Evolutionary conservation across 2,797 vertebrate species (phyloP), one percentile per base, ranked within the genome.

Genomic region (Premnoplex brunnescens): DNA sequence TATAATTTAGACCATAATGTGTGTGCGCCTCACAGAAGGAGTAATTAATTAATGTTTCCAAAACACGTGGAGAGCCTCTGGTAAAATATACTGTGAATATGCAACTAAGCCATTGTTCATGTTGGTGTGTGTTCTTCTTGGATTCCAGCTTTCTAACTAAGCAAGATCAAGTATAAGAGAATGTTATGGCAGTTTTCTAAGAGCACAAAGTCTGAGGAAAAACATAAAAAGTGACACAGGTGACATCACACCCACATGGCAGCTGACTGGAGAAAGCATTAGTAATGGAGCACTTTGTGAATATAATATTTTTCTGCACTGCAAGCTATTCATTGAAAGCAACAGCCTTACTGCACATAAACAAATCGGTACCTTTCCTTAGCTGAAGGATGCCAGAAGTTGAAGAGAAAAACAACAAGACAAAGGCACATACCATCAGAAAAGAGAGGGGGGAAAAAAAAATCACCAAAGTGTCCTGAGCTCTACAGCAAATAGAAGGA

Each of bases 401-500:
- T 67, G 67, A 76, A 89, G 26, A 68, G 30, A 14, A 74, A 85
- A 66, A 59, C 37, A 43, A n/a, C n/a, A 67, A 39, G 30, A 90
- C 54, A 91, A 91, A 94, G 22, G 28, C 2, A 9, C 34, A 39
- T 82, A 55, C 39, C 12, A 8, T 56, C 19, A 69, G 10, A 75
- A 80, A 73, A 84, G 5, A 59, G 10, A 22, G 15, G 1, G 1
- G 44, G 21, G 30, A 36, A 60, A 20, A 21, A 59, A 23, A 68
- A 9, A 6, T 5, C 20, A 77, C 12, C 24, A 62, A 76, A 84
- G 60, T 46, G 67, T 55, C 23, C 10, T 9, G 24, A 95, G 85
- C 69, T 69, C 56, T 10, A 7, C 8, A 75, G 82, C 23, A 93
- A 95, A 94, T 94, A 86, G 94, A 95, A 82, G 43, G 71, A 88